Percentiles rank a stretch among this genome's conserved stretches.
phyloP scores from a whole-genome alignment of 2,888 invertebrate species.

The Dryobota labecula region DNA sequence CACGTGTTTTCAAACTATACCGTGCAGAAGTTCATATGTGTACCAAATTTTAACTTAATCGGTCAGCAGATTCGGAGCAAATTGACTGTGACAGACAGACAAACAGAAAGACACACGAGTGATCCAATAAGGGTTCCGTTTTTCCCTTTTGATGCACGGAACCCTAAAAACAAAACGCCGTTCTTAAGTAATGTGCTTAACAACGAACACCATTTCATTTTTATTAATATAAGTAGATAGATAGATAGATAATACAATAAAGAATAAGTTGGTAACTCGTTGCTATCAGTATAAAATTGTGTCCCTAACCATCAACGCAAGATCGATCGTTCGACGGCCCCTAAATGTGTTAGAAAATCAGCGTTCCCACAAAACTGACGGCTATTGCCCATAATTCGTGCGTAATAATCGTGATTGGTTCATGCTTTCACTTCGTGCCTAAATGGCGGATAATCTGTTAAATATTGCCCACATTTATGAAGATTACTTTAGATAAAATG shows the following conservation, averaged over 20 bases:
- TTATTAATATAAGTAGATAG: no score
- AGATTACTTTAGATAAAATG: slow-evolving; percentile 49
- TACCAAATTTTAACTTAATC: no score
- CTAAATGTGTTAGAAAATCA: slow-evolving; percentile 64
- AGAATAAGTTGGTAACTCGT: no score
- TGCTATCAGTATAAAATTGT: no score
- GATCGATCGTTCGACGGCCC: slow-evolving; percentile 32
- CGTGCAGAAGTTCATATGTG: no score
- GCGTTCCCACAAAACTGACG: slow-evolving; percentile 67
- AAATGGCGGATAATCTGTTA: slow-evolving; percentile 66
- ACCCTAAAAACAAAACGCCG: background rate
- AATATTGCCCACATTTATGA: slow-evolving; percentile 61
- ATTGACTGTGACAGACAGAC: no score
- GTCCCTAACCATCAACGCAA: background rate
- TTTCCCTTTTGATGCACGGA: no score
- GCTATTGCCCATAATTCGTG: slow-evolving; percentile 72
- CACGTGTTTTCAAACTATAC: no score
- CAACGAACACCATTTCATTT: background rate
- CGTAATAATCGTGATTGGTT: slow-evolving; percentile 75
- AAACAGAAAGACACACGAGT: no score
- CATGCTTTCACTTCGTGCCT: slow-evolving; percentile 71
- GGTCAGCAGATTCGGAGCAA: no score
- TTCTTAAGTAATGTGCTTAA: background rate
- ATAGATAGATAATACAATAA: background rate
- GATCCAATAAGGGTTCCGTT: no score